These are phyloP conservation scores for Papilio elwesi DNA, from an alignment of 2,888 invertebrate species.

Conservation along the genomic window DNA sequence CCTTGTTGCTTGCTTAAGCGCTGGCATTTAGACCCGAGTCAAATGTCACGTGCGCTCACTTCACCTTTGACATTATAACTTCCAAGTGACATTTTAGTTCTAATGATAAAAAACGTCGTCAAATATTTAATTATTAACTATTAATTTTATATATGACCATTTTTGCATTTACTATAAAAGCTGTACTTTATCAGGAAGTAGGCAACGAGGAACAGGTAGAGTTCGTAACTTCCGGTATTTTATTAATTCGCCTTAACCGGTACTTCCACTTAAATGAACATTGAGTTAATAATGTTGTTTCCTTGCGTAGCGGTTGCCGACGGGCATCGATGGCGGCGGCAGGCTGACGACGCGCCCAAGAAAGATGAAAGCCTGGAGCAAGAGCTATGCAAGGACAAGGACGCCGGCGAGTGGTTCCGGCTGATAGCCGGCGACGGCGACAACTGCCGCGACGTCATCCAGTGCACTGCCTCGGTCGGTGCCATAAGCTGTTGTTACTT, in stretches of 20 bases:
- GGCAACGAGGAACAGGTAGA: conserved; percentile 27
- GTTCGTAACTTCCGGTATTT: conserved; percentile 4
- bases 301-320: conserved; percentile 70
- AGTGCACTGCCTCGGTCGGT: conserved; percentile 95
- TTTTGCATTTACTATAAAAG: conserved; percentile 36
- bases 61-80: conserved; percentile 77
- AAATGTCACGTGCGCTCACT: conserved; percentile 80
- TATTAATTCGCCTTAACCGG: conserved; percentile 15
- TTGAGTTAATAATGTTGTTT: conserved; percentile 43
- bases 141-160: conserved; percentile 30
- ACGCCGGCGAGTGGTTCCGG: conserved; percentile 97
- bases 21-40: conserved; percentile 80
- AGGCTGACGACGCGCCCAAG: conserved; percentile 88
- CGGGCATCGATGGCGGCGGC: conserved; percentile 86
- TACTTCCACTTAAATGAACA: conserved; percentile 26
- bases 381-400: conserved; percentile 96
- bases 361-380: conserved; percentile 95
- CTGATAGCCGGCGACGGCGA: conserved; percentile 95
- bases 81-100: conserved; percentile 71
- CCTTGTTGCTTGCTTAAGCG: conserved; percentile 82
- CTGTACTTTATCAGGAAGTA: conserved; percentile 32
- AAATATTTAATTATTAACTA: conserved; percentile 44
- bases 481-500: conserved; percentile 52
- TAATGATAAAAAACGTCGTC: conserved; percentile 58
- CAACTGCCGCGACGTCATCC: conserved; percentile 97